These are phyloP conservation scores for Calliphora vomitoria DNA, from an alignment of 2,888 invertebrate species.

Conservation along the genomic window DNA sequence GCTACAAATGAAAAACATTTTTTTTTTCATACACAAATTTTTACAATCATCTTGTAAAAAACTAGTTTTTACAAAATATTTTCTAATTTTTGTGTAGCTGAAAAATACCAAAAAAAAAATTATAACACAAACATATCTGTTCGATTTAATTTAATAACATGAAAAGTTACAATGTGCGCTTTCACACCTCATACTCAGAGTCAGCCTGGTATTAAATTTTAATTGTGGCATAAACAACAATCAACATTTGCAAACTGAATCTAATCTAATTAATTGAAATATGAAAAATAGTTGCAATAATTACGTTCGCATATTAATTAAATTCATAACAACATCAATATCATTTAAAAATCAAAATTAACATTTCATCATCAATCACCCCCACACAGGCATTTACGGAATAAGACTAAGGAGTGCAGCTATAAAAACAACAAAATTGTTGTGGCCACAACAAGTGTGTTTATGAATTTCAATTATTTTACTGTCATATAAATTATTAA, in stretches of 20 bases:
- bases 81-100: background rate
- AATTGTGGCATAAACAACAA: slow-evolving; percentile 32
- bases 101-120: background rate
- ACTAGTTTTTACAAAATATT: background rate
- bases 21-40: slow-evolving; percentile 10
- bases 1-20: slow-evolving; percentile 25
- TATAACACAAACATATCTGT: slow-evolving; percentile 20
- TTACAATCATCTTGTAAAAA: background rate
- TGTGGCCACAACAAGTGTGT: background rate
- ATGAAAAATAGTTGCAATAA: slow-evolving; percentile 34
- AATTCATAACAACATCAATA: slow-evolving; percentile 21
- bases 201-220: no score
- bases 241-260: slow-evolving; percentile 13
- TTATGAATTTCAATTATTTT: slow-evolving; percentile 48
- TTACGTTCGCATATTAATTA: slow-evolving; percentile 16
- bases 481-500: slow-evolving; percentile 14
- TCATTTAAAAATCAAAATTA: slow-evolving; percentile 25
- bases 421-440: slow-evolving; percentile 10
- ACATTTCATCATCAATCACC: slow-evolving; percentile 18
- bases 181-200: slow-evolving; percentile 29
- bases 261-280: slow-evolving; percentile 44
- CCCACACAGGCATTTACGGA: background rate
- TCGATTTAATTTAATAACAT: slow-evolving; percentile 21
- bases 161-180: slow-evolving; percentile 18
- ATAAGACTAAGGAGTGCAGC: background rate